Percentiles rank a stretch among this genome's conserved stretches.
These are phyloP conservation scores for Masticophis lateralis DNA, from an alignment of 2,797 vertebrate genomes.

Conservation along the genomic window DNA sequence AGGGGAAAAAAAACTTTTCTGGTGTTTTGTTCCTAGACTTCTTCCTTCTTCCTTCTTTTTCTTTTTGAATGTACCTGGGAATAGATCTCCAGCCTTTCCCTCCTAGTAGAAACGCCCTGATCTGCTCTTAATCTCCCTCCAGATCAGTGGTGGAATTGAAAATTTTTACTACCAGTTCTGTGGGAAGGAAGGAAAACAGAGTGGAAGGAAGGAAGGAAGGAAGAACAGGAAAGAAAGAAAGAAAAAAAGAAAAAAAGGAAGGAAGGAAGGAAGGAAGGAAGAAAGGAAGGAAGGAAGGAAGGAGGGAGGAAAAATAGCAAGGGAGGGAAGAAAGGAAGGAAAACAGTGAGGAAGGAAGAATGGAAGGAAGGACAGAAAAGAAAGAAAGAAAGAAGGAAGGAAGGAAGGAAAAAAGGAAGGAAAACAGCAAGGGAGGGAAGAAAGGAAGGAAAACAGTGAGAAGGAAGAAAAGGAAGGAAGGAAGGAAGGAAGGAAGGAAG, in stretches of 20 bases:
- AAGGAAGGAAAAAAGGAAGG: no score
- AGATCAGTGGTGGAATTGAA: no score
- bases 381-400: no score
- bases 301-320: no score
- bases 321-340: no score
- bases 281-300: not conserved
- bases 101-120: not conserved
- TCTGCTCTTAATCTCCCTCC: not conserved
- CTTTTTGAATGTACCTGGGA: not conserved
- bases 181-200: not conserved
- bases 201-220: not conserved
- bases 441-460: not conserved
- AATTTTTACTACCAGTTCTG: no score
- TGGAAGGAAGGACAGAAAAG: no score
- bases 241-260: no score
- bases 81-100: not conserved
- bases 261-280: no score
- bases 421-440: no score
- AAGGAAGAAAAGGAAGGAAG: not conserved
- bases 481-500: not conserved
- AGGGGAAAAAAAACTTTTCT: not conserved
- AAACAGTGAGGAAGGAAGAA: no score
- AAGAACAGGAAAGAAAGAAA: not conserved
- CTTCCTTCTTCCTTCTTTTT: not conserved
- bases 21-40: not conserved